Base-by-base conservation (phyloP, 1,140 invertebrate genomes). In the Luehdorfia chinensis region DNA sequence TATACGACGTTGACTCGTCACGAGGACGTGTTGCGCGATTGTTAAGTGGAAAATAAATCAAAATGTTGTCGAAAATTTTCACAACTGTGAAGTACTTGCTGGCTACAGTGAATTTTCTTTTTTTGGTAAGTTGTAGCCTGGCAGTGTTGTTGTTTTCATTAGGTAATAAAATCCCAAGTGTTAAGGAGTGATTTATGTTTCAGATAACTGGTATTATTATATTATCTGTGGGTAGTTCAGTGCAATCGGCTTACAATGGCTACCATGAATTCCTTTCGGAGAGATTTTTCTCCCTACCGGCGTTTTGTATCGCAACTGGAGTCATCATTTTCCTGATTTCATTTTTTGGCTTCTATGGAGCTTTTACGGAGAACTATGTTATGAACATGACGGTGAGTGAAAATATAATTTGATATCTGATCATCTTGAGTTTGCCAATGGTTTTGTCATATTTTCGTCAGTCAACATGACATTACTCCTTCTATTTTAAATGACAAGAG, bases 271-370 rank as follows among this genome's bases (percentile, higher is more conserved):
- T 94, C 63, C 75, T 93, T 34, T 89, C 90, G 1, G 69, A 77
- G 12, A 75, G 81, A 46, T 87, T 86, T 50, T 79, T 81, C 52
- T 88, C 87, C 4, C 90, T 93, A 14, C 93, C 95, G 8, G 91
- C 92, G 11, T 89, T 97, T 31, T 87, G 95, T 28, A 94, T 96
- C 37, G 91, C 94, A 4, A 91, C 94, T 16, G 95, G 95, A 4
- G 72, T 90, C 1, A 91, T 96, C 25, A 92, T 96, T 30, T 94
- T 96, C 69, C 72, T 96, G 37, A 93, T 96, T 23, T 90, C 94
- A 0, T 95, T 95, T 81, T 93, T 95, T 54, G 95, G 95, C 57
- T 97, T 95, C 80, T 96, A 94, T 78, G 95, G 95, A 16, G 95
- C 95, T 0, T 87, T 93, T 19, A 92, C 90, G 68, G 94, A 96